A percentile compares a stretch with the other conserved stretches of the same genome.
These are phyloP conservation scores for Acrobasis consociella DNA, from an alignment of 2,888 invertebrate genomes.

Conservation along the genomic window DNA sequence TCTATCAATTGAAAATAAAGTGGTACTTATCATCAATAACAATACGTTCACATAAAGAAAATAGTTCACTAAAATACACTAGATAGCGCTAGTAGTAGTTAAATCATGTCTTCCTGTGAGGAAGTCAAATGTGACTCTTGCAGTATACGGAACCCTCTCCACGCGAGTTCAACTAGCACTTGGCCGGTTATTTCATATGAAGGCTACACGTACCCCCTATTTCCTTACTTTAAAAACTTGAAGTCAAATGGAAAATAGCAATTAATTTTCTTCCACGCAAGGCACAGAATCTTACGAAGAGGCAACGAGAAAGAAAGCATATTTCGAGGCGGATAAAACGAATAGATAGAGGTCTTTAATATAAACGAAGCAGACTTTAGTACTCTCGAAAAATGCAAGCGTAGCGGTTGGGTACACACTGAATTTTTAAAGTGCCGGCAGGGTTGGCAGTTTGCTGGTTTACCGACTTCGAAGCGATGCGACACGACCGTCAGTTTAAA, in stretches of 20 bases:
- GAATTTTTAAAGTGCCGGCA: constrained; percentile 70
- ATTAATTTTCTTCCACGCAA: constrained; percentile 9
- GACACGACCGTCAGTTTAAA: neutral
- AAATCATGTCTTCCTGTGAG: no score
- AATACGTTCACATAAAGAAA: no score
- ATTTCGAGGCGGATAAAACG: constrained; percentile 78
- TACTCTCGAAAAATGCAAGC: constrained; percentile 80
- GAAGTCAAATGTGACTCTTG: no score
- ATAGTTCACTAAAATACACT: no score
- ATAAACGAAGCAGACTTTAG: constrained; percentile 82
- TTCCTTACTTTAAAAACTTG: neutral
- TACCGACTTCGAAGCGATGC: constrained; percentile 32
- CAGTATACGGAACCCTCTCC: no score
- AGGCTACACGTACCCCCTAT: no score
- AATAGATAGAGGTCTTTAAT: constrained; percentile 83
- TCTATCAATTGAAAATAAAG: no score
- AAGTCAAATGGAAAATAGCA: neutral
- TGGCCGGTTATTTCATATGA: no score
- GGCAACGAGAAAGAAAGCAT: constrained; percentile 73
- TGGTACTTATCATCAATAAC: no score
- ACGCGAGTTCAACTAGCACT: no score
- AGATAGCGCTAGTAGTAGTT: no score
- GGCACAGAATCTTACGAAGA: constrained; percentile 51
- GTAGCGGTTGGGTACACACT: constrained; percentile 60
- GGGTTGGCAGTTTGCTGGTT: constrained; percentile 40